Percentiles rank a stretch among this genome's conserved stretches.
Evolutionary conservation across 2,888 invertebrate genomes (phyloP).

Genomic region (Synanthedon formicaeformis): DNA sequence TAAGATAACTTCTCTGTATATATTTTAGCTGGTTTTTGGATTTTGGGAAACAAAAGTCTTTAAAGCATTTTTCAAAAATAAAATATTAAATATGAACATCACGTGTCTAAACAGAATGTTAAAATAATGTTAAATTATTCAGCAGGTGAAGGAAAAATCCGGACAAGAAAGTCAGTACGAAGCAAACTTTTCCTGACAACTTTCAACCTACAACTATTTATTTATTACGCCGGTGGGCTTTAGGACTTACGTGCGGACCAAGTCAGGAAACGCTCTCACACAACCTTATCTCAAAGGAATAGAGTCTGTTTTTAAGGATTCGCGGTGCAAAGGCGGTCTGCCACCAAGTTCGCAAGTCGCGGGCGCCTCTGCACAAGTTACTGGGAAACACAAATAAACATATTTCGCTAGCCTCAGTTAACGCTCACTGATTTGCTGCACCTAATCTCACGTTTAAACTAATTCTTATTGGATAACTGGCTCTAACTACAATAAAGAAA

Average conservation of each 20-base stretch:
- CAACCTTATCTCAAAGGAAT: not conserved
- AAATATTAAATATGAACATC: too few relatives aligned
- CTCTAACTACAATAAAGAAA: too few relatives aligned
- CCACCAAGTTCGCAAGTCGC: not conserved
- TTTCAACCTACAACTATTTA: constrained; percentile 52
- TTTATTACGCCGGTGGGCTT: constrained; percentile 52
- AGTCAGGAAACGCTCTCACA: not conserved
- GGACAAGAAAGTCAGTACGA: constrained; percentile 20
- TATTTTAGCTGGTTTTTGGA: too few relatives aligned
- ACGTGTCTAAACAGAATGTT: too few relatives aligned
- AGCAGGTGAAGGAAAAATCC: constrained; percentile 37
- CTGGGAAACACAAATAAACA: constrained; percentile 32
- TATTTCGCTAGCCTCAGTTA: constrained; percentile 32
- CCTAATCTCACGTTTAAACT: constrained; percentile 30
- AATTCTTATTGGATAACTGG: constrained; percentile 7
- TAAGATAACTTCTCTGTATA: too few relatives aligned
- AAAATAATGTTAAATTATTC: constrained; percentile 41
- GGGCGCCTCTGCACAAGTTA: constrained; percentile 19
- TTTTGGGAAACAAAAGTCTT: too few relatives aligned
- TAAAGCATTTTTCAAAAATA: too few relatives aligned
- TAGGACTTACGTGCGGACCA: constrained; percentile 13
- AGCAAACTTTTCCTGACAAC: constrained; percentile 34
- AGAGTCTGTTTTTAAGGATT: not conserved
- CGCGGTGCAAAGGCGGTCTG: not conserved
- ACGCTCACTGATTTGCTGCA: constrained; percentile 24